Evolutionary conservation across 92 coral and sea anemone species (phyloP).

Genomic region (Scolanthus callimorphus): DNA sequence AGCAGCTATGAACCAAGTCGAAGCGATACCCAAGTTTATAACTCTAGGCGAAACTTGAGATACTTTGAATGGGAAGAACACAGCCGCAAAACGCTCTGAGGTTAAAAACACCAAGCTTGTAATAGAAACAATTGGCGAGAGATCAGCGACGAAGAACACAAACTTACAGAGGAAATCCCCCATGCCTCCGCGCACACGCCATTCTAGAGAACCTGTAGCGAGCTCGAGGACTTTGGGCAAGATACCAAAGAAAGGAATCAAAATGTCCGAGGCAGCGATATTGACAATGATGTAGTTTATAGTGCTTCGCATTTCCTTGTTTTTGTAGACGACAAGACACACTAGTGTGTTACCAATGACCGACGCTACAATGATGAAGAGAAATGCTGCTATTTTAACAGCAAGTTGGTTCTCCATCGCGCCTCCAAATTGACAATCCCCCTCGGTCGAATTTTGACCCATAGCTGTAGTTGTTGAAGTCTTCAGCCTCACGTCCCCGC

Average conservation of each 20-base stretch:
- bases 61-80: conserved; percentile 22
- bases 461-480: too few species aligned
- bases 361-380: not conserved
- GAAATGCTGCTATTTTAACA: conserved; percentile 1
- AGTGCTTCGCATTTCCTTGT: conserved; percentile 11
- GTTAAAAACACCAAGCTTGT: conserved; percentile 10
- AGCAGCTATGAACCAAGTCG: conserved; percentile 14
- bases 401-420: not conserved
- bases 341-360: conserved; percentile 11
- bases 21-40: conserved; percentile 5
- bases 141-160: conserved; percentile 17
- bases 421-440: not conserved
- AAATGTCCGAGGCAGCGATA: conserved; percentile 16
- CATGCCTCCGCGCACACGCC: conserved; percentile 12
- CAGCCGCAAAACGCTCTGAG: conserved; percentile 5
- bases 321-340: conserved; percentile 16
- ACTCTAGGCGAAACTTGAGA: conserved; percentile 3
- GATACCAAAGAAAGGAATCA: conserved; percentile 6
- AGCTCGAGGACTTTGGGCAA: conserved; percentile 2
- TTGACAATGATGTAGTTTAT: conserved; percentile 23
- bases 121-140: conserved; percentile 19
- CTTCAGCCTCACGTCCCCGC: too few species aligned
- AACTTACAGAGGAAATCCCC: conserved; percentile 19
- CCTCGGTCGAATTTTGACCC: too few species aligned
- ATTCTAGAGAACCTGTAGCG: conserved; percentile 1